These are phyloP conservation scores for Rhipidura dahli DNA, from an alignment of 2,113 vertebrate species.

Conservation along the genomic window DNA sequence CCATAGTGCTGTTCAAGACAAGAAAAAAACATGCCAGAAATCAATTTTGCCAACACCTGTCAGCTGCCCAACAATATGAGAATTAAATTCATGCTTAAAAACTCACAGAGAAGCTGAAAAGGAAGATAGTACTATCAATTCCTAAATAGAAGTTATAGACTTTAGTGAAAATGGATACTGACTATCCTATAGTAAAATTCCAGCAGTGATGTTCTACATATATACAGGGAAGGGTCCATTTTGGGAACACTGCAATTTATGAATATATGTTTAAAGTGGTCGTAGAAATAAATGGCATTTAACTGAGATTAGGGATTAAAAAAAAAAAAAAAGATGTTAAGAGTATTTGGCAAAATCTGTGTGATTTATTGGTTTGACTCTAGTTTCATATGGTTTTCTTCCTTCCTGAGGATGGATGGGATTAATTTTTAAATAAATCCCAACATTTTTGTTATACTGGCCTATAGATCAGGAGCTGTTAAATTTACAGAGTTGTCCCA, in stretches of 20 bases:
- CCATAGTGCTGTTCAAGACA: not conserved
- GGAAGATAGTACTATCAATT: not conserved
- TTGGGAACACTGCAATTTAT: not conserved
- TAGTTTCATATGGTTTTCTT: not conserved
- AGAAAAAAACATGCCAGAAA: not conserved
- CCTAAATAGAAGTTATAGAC: not conserved
- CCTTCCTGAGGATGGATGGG: not conserved
- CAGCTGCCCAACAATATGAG: not conserved
- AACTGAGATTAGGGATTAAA: not conserved
- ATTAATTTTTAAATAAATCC: not conserved
- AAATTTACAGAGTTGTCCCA: not conserved
- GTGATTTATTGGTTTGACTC: not conserved
- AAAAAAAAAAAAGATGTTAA: not conserved
- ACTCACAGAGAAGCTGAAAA: not conserved
- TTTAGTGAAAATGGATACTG: not conserved
- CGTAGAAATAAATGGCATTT: not conserved
- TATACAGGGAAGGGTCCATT: not conserved
- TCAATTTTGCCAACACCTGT: not conserved
- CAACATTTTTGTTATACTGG: not conserved
- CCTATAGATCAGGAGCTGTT: not conserved
- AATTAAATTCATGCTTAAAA: not conserved
- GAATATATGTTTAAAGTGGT: not conserved
- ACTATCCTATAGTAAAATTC: not conserved
- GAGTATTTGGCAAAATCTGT: not conserved
- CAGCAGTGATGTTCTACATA: not conserved